Percentiles rank a stretch among this genome's conserved stretches.
Evolutionary conservation across 2,888 invertebrate species (phyloP).

Genomic region (Drosophila diplacantha): DNA sequence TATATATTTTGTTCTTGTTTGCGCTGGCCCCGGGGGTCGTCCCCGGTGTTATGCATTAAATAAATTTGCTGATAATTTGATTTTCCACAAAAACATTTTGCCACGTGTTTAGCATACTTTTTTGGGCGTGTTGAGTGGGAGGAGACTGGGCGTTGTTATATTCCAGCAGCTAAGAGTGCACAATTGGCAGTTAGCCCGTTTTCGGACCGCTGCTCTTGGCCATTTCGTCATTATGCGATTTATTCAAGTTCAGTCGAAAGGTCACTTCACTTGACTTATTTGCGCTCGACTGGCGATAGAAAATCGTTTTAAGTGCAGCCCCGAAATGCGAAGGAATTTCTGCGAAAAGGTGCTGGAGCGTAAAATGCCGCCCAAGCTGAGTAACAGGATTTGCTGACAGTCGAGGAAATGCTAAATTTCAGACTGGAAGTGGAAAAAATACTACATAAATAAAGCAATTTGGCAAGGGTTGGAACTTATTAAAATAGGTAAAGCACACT

Average conservation of each 20-base stretch:
- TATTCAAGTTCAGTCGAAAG: constrained; percentile 46
- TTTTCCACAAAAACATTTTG: constrained; percentile 35
- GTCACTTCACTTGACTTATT: constrained; percentile 59
- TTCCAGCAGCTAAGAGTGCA: constrained; percentile 37
- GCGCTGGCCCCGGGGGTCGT: not conserved
- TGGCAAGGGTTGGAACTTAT: not conserved
- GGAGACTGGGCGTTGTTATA: not conserved
- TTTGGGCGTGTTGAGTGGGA: constrained; percentile 3
- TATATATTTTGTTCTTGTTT: constrained; percentile 7
- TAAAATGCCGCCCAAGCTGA: constrained; percentile 31
- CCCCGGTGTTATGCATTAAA: constrained; percentile 34
- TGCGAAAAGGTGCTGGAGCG: constrained; percentile 10
- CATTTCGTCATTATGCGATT: constrained; percentile 29
- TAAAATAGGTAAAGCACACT: not conserved
- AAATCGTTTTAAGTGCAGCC: constrained; percentile 44
- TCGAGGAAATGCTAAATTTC: constrained; percentile 17
- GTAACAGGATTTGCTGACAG: constrained; percentile 23
- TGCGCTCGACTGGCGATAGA: constrained; percentile 46
- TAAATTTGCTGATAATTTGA: constrained; percentile 45
- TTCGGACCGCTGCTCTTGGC: constrained; percentile 24
- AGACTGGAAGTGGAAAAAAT: not conserved
- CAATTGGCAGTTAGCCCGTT: constrained; percentile 27
- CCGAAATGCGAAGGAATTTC: constrained; percentile 22
- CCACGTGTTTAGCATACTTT: constrained; percentile 44
- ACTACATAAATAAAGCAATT: constrained; percentile 5